Percentiles rank a stretch among this genome's conserved stretches.
Conservation (phyloP, 1,140 invertebrate genomes). For the Heliconius himera region DNA sequence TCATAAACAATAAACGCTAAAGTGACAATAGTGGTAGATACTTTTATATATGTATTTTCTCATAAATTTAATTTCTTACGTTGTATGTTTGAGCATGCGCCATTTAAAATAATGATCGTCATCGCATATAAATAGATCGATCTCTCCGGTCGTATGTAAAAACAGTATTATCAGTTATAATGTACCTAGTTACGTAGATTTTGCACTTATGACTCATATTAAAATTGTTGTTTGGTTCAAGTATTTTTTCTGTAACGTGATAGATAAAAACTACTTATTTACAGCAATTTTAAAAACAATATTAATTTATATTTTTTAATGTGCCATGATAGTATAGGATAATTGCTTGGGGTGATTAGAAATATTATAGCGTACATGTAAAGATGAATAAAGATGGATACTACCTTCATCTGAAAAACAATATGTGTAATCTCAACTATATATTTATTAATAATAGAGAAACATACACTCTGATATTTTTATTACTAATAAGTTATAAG, state of each 20-base stretch:
- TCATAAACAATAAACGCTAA: neutral
- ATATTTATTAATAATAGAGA: no score
- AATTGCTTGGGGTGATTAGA: no score
- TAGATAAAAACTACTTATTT: neutral
- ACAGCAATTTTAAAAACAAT: no score
- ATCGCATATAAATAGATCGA: constrained; percentile 48
- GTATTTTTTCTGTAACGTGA: no score
- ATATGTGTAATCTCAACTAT: no score
- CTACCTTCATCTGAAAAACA: no score
- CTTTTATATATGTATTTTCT: neutral
- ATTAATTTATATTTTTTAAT: no score
- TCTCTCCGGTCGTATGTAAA: constrained; percentile 37
- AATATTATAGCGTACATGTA: no score
- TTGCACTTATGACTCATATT: constrained; percentile 43
- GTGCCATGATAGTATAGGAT: no score
- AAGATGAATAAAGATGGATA: no score
- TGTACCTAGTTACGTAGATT: constrained; percentile 31
- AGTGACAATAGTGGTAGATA: neutral
- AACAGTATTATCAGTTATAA: constrained; percentile 43
- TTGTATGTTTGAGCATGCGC: constrained; percentile 30
- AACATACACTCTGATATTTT: no score
- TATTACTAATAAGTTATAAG: no score
- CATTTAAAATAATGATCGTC: constrained; percentile 41
- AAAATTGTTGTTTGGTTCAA: neutral
- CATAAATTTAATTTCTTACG: neutral